Evolutionary conservation across 2,888 invertebrate species (phyloP).

Genomic region (Apodemia hepburni): DNA sequence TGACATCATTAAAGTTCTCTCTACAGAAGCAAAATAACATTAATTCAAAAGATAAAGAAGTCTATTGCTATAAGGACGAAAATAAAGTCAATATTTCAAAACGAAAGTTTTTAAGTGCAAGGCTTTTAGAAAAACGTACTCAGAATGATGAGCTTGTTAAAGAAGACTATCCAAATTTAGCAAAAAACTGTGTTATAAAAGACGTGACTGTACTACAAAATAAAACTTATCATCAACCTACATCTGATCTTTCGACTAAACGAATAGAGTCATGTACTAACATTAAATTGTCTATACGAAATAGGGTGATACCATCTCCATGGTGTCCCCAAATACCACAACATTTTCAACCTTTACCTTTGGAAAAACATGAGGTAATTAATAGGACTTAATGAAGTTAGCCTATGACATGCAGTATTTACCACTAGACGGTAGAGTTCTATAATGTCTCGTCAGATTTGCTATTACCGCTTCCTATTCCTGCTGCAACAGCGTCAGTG

Average conservation of each 20-base stretch:
- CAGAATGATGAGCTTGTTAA: slow-evolving; percentile 44
- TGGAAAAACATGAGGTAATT: neutral
- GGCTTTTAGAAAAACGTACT: neutral
- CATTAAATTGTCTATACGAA: slow-evolving; percentile 54
- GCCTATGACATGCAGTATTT: neutral
- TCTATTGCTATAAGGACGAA: neutral
- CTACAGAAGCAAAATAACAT: neutral
- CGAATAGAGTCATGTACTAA: neutral
- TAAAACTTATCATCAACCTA: slow-evolving; percentile 59
- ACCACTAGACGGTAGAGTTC: too few relatives aligned
- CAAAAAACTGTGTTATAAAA: slow-evolving; percentile 62
- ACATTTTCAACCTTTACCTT: slow-evolving; percentile 51
- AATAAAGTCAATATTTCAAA: neutral
- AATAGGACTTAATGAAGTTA: neutral
- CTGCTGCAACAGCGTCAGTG: too few relatives aligned
- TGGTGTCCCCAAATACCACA: slow-evolving; percentile 72
- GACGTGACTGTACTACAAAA: slow-evolving; percentile 70
- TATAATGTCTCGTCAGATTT: too few relatives aligned
- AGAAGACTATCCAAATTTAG: slow-evolving; percentile 69
- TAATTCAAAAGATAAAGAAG: neutral
- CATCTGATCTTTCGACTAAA: slow-evolving; percentile 63
- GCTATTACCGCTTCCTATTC: too few relatives aligned
- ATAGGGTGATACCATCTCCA: slow-evolving; percentile 78
- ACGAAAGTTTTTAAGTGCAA: neutral
- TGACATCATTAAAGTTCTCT: neutral